These are phyloP conservation scores for Ancistrus triradiatus DNA, from an alignment of 2,113 vertebrate species.

Conservation along the genomic window DNA sequence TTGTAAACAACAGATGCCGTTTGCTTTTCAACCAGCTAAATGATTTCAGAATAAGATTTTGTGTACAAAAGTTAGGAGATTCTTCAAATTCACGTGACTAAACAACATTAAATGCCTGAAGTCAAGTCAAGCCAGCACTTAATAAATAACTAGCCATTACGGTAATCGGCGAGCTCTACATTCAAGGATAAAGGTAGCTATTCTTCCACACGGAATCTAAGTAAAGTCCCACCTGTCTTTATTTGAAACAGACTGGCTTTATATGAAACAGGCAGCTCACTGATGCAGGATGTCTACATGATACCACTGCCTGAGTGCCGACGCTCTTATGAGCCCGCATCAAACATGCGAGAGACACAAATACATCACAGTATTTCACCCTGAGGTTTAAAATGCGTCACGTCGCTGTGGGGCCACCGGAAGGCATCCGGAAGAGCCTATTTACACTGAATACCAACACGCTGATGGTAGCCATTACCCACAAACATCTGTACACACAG, in stretches of 20 bases:
- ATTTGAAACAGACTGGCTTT: too few relatives aligned
- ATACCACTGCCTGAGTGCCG: not conserved
- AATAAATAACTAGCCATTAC: too few relatives aligned
- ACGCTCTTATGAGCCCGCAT: not conserved
- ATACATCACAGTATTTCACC: conserved; percentile 17
- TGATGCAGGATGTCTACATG: not conserved
- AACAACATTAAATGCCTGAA: too few relatives aligned
- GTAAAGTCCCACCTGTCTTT: too few relatives aligned
- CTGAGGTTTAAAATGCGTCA: conserved; percentile 14
- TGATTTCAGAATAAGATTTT: not conserved
- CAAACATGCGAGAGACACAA: conserved; percentile 7
- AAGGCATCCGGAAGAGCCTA: conserved; percentile 8
- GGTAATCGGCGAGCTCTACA: too few relatives aligned
- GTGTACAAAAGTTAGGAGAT: not conserved
- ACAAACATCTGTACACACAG: conserved; percentile 27
- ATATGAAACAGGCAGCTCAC: not conserved
- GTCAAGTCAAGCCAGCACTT: too few relatives aligned
- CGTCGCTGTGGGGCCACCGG: not conserved
- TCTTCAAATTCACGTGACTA: not conserved
- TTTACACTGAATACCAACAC: conserved; percentile 20
- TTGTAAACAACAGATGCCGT: not conserved
- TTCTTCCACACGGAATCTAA: too few relatives aligned
- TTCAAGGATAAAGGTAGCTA: too few relatives aligned
- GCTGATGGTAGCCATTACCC: conserved; percentile 26
- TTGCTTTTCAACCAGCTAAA: conserved; percentile 5